Evolutionary conservation across 2,888 invertebrate genomes (phyloP), one percentile per base, ranked within the genome.

Genomic region (Nomada ruficornis): DNA sequence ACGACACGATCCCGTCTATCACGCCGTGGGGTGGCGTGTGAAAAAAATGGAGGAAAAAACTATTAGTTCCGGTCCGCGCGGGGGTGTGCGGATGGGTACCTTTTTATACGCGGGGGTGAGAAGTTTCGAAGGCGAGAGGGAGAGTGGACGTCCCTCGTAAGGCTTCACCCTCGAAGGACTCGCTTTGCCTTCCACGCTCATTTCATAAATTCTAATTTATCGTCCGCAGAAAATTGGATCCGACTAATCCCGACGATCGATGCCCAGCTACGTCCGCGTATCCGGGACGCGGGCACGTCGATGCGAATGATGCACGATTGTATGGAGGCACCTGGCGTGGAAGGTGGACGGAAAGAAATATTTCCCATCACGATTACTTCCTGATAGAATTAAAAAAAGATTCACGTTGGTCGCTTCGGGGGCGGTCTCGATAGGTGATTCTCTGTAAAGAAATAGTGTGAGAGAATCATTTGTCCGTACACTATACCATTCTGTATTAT

Each of bases 121-220:
- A 26, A 13, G 63, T 72, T 54, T 70, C 65, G 71, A 57, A 57
- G 68, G 54, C 44, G 65, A 63, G 75, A 88, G 86, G 77, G 83
- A 83, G 80, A 82, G 68, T 75, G 69, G 72, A 23, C 83, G 83
- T 82, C 83, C 85, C 88, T 78, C 77, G 71, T 71, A 84, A 88
- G 81, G 71, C 80, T 85, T 84, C 84, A 87, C 88, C 89, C 88
- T 90, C 84, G 81, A 86, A 84, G 83, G 73, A 79, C 82, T 80
- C 80, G 75, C 82, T 77, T 81, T 64, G 77, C 79, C 90, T 89
- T 89, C 83, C 83, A 90, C 85, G 87, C 88, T 90, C 88, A 87
- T 91, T 92, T 90, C 87, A 86, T 89, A 90, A 90, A 91, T 90
- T 91, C 89, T 91, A 90, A 92, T 92, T 92, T 91, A 92, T 91